phyloP scores from a whole-genome alignment of 1,140 invertebrate genomes.

The Lithobius niger region DNA sequence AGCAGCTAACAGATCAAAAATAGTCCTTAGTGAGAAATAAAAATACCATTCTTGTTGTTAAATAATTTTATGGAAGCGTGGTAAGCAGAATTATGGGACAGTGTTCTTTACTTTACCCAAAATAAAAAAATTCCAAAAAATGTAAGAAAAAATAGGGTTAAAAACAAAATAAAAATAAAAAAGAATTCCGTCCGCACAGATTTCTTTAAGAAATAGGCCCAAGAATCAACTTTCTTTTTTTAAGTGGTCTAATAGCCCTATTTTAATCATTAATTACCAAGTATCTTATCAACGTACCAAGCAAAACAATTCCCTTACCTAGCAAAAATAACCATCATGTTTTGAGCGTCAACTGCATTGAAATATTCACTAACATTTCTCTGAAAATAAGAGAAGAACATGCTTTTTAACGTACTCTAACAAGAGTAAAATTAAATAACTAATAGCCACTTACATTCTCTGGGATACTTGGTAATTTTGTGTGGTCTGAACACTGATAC shows the following conservation, averaged over 20 bases:
- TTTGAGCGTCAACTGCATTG: conserved; percentile 76
- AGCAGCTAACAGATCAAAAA: too few species aligned
- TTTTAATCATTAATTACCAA: not conserved
- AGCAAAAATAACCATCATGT: conserved; percentile 89
- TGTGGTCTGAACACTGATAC: conserved; percentile 59
- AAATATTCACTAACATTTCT: conserved; percentile 92
- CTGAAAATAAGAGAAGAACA: conserved; percentile 42
- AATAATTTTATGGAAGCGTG: too few species aligned
- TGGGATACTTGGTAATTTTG: conserved; percentile 77
- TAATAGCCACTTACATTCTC: conserved; percentile 67
- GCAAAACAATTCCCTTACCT: conserved; percentile 23
- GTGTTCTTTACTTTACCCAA: too few species aligned
- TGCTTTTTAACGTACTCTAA: too few species aligned
- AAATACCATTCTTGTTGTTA: too few species aligned
- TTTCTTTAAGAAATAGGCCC: not conserved
- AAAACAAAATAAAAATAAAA: too few species aligned
- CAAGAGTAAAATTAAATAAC: too few species aligned
- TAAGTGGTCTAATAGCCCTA: not conserved
- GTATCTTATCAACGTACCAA: not conserved
- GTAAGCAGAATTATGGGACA: too few species aligned
- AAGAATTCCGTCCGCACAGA: too few species aligned
- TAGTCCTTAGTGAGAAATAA: too few species aligned
- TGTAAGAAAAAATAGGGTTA: too few species aligned
- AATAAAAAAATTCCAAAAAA: too few species aligned
- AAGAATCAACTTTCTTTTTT: not conserved